Base-by-base conservation (phyloP, 2,888 invertebrate species). In the Synanthedon andrenaeformis region DNA sequence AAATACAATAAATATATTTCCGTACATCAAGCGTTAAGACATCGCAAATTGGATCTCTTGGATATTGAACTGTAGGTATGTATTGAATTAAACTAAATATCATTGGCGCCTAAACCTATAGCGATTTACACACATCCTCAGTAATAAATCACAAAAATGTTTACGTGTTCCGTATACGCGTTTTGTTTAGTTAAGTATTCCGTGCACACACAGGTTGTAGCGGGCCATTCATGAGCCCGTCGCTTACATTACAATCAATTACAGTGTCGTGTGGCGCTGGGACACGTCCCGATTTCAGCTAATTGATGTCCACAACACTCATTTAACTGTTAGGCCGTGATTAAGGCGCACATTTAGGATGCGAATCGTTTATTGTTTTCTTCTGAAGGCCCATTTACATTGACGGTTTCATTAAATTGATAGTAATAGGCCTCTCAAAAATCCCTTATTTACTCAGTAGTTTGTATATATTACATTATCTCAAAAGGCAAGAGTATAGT, bases 231-330 rank as follows among this genome's bases (percentile, higher is more conserved):
- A 70, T 64, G 71, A 69, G 64, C 59, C 63, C 65, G 71, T 67
- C 67, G 67, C 70, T 69, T 71, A 74, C 74, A 79, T 78, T 72
- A 74, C 73, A 80, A 78, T 76, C 72, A 66, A 65, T 64, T 61
- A 63, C 54, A 59, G 67, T 70, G 69, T 64, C 66, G 59, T 58
- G 59, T 35, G 59, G 58, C 60, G 62, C 55, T 41, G 52, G 65
- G 65, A 70, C 66, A 66, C 66, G 68, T 62, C 65, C 68, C 60
- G 69, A 58, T 66, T 69, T 62, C 60, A 41, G 59, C 53, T 58
- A 59, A 57, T 49, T 49, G 49, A 58, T 58, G 52, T 13, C 54
- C 54, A 52, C 51, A 53, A 53, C 55, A 41, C 57, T 61, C 57
- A 60, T 10, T 57, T 60, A 57, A 19, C 49, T n/a, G 45, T 53